Conservation (phyloP, 2,797 vertebrate genomes). For the Prunella strophiata region DNA sequence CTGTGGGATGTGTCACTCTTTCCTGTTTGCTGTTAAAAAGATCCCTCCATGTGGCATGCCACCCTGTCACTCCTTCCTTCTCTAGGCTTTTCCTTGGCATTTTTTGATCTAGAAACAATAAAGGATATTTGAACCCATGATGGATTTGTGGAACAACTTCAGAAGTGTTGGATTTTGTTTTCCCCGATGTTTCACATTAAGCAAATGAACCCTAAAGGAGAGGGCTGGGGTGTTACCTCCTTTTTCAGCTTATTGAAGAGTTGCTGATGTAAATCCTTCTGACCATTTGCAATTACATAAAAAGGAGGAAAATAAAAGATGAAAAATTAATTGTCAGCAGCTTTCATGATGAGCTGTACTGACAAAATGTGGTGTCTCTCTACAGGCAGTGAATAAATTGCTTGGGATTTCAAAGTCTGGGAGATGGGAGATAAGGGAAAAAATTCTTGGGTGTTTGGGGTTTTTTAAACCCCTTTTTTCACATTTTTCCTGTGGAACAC, state of each 20-base stretch:
- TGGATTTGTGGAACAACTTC: background rate
- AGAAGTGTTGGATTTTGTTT: background rate
- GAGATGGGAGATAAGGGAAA: background rate
- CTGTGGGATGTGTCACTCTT: background rate
- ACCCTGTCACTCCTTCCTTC: background rate
- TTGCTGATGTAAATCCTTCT: background rate
- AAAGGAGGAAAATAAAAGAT: background rate
- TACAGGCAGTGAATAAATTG: background rate
- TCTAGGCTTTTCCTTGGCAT: background rate
- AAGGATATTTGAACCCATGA: background rate
- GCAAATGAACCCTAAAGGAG: background rate
- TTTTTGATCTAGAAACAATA: constrained; percentile 1
- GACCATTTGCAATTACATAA: background rate
- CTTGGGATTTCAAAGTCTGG: background rate
- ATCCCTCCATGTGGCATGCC: background rate
- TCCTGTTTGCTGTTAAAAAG: background rate
- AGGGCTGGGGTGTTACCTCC: background rate
- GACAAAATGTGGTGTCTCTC: background rate
- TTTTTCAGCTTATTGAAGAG: background rate
- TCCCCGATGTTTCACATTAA: background rate
- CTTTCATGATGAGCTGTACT: background rate
- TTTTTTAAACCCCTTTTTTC: fast-evolving
- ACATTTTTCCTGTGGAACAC: background rate
- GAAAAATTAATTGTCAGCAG: background rate
- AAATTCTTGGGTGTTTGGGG: background rate